Evolutionary conservation across 2,888 invertebrate genomes (phyloP), one percentile per base, ranked within the genome.

Genomic region (Ctenicera cuprea): DNA sequence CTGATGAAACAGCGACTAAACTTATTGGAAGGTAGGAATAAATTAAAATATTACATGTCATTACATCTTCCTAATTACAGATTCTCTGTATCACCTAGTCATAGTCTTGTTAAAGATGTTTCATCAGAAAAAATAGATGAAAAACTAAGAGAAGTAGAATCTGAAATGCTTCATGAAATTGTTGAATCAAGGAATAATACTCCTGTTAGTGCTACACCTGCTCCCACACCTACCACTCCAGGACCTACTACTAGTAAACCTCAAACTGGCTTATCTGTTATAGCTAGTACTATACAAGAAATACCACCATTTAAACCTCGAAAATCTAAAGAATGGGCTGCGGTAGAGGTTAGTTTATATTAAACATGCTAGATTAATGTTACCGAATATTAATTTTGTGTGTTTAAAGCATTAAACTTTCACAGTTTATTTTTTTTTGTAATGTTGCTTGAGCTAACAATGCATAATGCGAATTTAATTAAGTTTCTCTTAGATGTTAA

Each of bases 291-390:
- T 65, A 88, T 90, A 74, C 85, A 88, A 76, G 88, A 88, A 80
- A 88, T 89, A 78, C 90, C 90, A 67, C 90, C 90, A 20, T 90
- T 88, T 82, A 88, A 87, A 80, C 88, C 89, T 18, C 87, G 89
- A 77, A 90, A 90, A 82, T 90, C 90, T n/a, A 88, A 88, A 69
- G 90, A 90, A 82, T 89, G 89, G 86, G 84, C 86, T 59, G 83
- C 84, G 66, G 81, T 86, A 37, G 85, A 84, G 77, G 82, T 83
- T 72, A 75, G 68, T 69, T 43, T 12, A 12, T 38, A 12, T 9
- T 38, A 38, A 1, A 38, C 11, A 38, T 2, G 7, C 11, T 9
- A 7, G 2, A 38, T 38, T 38, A 2, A 7, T 16, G 43, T 45
- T 16, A 3, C 1, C n/a, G 2, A 48, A 48, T 4, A 48, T 37